These are phyloP conservation scores for Trichomalopsis sarcophagae DNA, from an alignment of 1,140 invertebrate genomes.

Conservation along the genomic window DNA sequence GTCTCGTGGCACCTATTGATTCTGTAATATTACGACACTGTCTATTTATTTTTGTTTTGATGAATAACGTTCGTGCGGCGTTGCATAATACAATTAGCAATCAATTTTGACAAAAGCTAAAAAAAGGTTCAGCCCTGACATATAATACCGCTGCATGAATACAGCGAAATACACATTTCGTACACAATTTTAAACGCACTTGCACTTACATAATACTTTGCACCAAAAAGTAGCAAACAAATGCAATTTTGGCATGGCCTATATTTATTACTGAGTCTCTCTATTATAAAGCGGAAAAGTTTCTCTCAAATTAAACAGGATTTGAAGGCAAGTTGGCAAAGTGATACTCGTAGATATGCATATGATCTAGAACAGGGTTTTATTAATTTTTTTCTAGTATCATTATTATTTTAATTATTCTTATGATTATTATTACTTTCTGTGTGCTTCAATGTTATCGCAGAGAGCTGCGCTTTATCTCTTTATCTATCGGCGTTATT, in stretches of 20 bases:
- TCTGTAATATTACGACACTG: too few species aligned
- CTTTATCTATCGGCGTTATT: conserved; percentile 1
- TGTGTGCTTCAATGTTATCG: not conserved
- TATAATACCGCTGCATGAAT: conserved; percentile 36
- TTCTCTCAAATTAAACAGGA: conserved; percentile 35
- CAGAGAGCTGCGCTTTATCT: not conserved
- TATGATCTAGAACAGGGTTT: not conserved
- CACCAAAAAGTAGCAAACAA: conserved; percentile 36
- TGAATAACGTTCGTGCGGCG: not conserved
- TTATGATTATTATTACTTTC: not conserved
- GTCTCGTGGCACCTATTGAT: too few species aligned
- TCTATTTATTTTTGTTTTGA: not conserved
- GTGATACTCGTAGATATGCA: conserved; percentile 15
- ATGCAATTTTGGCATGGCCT: conserved; percentile 44
- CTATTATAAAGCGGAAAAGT: conserved; percentile 22
- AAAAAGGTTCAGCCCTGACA: conserved; percentile 26
- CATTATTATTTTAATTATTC: not conserved
- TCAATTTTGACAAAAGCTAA: not conserved
- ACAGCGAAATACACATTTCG: conserved; percentile 25
- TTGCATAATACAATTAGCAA: not conserved
- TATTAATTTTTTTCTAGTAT: not conserved
- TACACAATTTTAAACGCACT: conserved; percentile 33
- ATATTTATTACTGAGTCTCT: conserved; percentile 8
- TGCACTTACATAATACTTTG: conserved; percentile 39
- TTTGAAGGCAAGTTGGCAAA: conserved; percentile 22